Evolutionary conservation across 2,113 vertebrate genomes (phyloP), one percentile per base, ranked within the genome.

Genomic region (Porphyrio hochstetteri): DNA sequence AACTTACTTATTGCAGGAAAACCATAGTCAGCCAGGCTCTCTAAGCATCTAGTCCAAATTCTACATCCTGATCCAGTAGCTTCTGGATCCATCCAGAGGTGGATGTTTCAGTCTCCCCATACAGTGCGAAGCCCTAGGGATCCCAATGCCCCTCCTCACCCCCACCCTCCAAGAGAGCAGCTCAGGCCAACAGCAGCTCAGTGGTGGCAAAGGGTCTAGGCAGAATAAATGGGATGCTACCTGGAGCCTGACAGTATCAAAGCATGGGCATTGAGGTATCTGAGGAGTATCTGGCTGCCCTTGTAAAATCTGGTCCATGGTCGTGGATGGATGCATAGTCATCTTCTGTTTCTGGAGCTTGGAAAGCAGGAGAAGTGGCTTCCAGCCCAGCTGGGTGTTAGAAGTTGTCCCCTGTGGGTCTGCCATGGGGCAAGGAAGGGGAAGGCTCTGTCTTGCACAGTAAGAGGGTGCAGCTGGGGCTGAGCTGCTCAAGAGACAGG

Each of bases 391-490:
- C 4, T 1, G 2, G 28, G 9, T 40, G 46, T 35, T 74, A 27
- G 31, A 65, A 20, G 27, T 4, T 60, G 33, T 60, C 17, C 44
- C 18, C 38, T 31, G 20, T 3, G 16, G 21, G n/a, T 35, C 69
- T 84, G 40, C 69, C 5, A 2, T 0, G 0, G 19, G 11, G 11
- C 5, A 13, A 40, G 31, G 33, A 55, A 85, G 31, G 18, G 40
- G 9, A 15, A 35, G 48, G 15, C 13, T 50, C 46, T 77, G 71
- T 36, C 40, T 53, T 70, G 40, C 24, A 35, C 42, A 36, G 44
- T 11, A 50, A 56, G 8, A 48, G 5, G 0, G 0, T 40, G 25
- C 7, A 28, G 5, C 19, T 29, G 55, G 6, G 38, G 12, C 19
- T 69, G 86, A 88, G 64, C 19, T 18, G 4, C 40, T 33, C 17